Evolutionary conservation across 2,797 vertebrate species (phyloP), one percentile per base, ranked within the genome.

Genomic region (Danio jaintianensis): DNA sequence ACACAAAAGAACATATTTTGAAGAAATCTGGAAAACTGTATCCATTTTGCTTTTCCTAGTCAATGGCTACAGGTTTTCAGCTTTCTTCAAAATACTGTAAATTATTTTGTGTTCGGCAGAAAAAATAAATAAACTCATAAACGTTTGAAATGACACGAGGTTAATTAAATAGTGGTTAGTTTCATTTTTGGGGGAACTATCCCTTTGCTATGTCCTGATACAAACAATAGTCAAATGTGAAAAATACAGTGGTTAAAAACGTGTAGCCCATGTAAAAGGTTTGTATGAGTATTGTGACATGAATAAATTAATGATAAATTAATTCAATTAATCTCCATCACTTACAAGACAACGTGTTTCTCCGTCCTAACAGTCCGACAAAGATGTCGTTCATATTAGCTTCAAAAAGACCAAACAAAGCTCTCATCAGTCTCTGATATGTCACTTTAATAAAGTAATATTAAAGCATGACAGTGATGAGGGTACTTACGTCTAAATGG

Each of bases 301-400:
- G 22, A 58, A 59, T 11, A 59, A 15, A 15, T 20, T 16, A 43
- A 2, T 64, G 12, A 53, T 22, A 38, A 29, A 29, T 38, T 10
- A 61, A 61, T 36, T 15, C 38, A 61, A 61, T 42, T 52, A 0
- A 64, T 40, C 38, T 64, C 45, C 20, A 8, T 36, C n/a, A 29
- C 88, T 89, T 74, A 91, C 90, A 84, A 62, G 76, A 58, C 18
- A 82, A 48, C 36, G 79, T 71, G 52, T 69, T 85, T 79, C 76
- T 86, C 18, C 59, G 64, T 20, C 85, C 75, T 52, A 91, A 55
- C 38, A 92, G 84, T 61, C 89, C 85, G 62, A 86, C 56, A 10
- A 92, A 85, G 22, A 90, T 55, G 59, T 86, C 76, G 55, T 88
- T 82, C 42, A 78, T 62, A 47, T 81, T 68, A 77, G 83, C 92